Conservation (phyloP, 64 coral and sea anemone genomes). For the Pachyseris speciosa region DNA sequence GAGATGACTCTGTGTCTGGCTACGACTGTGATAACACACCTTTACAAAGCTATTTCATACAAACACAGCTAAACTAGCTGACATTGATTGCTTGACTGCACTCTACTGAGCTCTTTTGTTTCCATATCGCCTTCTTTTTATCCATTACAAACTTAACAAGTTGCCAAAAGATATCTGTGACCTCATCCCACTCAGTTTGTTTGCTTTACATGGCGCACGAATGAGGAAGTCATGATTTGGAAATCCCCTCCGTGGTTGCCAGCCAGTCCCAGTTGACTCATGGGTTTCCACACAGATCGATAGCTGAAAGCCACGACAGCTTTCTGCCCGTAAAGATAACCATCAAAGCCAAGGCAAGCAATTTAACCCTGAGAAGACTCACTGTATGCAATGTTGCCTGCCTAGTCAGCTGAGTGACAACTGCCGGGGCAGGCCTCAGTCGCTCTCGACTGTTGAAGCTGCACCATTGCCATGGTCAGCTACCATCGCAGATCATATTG, state of each 20-base stretch:
- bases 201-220: too few species aligned
- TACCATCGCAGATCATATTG: not conserved
- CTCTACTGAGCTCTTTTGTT: too few species aligned
- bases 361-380: slow-evolving; percentile 12
- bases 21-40: too few species aligned
- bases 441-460: not conserved
- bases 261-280: slow-evolving; percentile 5
- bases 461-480: not conserved
- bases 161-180: too few species aligned
- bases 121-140: too few species aligned
- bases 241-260: not conserved
- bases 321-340: slow-evolving; percentile 10
- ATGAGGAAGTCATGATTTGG: slow-evolving; percentile 50
- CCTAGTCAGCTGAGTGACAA: not conserved
- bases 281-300: not conserved
- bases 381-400: slow-evolving; percentile 11
- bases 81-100: too few species aligned
- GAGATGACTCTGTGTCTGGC: too few species aligned
- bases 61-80: too few species aligned
- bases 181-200: too few species aligned
- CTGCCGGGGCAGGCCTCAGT: not conserved
- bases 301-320: not conserved
- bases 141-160: too few species aligned
- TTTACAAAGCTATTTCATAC: too few species aligned
- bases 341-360: not conserved